Evolutionary conservation across 2,797 vertebrate genomes (phyloP).

Genomic region (Microtus californicus): DNA sequence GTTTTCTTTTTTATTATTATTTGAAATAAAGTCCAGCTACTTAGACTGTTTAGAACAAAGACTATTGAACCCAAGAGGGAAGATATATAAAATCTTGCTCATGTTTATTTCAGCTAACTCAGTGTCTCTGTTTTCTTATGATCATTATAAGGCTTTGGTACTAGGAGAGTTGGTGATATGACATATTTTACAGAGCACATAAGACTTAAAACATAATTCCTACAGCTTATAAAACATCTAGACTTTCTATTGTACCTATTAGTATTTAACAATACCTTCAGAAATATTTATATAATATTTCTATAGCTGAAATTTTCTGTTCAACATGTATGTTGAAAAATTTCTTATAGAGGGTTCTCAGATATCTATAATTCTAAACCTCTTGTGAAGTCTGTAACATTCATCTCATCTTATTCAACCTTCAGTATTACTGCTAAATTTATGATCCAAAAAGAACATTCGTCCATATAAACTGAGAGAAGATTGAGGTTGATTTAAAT

Average conservation of each 20-base stretch:
- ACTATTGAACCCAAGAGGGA: conserved; percentile 44
- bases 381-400: neutral
- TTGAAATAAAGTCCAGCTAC: conserved; percentile 55
- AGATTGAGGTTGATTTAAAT: neutral
- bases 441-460: conserved; percentile 48
- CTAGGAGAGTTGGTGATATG: neutral
- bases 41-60: conserved; percentile 73
- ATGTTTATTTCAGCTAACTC: conserved; percentile 62
- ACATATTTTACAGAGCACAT: conserved; percentile 51
- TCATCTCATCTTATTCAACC: neutral
- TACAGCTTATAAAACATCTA: neutral
- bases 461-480: neutral
- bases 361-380: conserved; percentile 12
- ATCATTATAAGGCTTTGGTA: conserved; percentile 48
- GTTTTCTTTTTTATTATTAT: conserved; percentile 17
- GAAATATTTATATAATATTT: conserved; percentile 60
- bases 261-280: conserved; percentile 43
- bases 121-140: conserved; percentile 63
- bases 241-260: neutral
- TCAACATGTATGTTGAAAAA: neutral
- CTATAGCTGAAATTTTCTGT: neutral
- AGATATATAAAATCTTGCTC: conserved; percentile 61
- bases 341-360: neutral
- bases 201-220: neutral
- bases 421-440: conserved; percentile 23